A percentile compares a stretch with the other conserved stretches of the same genome.
phyloP scores from a whole-genome alignment of 2,113 vertebrate genomes.

The Prionailurus viverrinus region DNA sequence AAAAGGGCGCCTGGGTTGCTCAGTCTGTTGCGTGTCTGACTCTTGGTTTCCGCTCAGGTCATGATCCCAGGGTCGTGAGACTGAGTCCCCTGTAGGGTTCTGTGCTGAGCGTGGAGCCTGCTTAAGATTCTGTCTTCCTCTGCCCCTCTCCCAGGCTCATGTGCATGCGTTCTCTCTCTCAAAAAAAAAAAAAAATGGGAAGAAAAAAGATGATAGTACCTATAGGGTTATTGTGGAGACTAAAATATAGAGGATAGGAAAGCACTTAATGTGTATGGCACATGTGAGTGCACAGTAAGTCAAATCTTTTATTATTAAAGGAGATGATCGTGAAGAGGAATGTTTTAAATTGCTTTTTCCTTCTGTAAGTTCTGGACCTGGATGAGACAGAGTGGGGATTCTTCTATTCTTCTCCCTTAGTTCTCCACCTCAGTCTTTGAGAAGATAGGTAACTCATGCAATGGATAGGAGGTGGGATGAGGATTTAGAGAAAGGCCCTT shows the following conservation, averaged over 20 bases:
- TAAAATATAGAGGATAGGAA: not conserved
- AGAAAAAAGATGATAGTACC: not conserved
- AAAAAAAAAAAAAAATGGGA: not conserved
- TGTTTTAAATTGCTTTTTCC: not conserved
- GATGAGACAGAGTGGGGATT: not conserved
- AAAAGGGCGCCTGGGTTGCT: too few species aligned
- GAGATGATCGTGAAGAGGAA: not conserved
- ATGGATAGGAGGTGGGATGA: not conserved
- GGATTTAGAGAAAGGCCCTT: not conserved
- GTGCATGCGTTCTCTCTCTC: too few species aligned
- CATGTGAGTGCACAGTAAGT: not conserved
- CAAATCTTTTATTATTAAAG: constrained; percentile 20
- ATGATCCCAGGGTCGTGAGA: too few species aligned
- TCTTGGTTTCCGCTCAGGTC: too few species aligned
- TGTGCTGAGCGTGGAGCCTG: too few species aligned
- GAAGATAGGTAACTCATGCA: not conserved
- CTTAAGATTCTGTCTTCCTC: too few species aligned
- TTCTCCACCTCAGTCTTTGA: not conserved
- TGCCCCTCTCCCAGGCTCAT: too few species aligned
- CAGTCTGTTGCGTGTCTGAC: too few species aligned
- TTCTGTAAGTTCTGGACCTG: not conserved
- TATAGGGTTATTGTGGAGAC: not conserved
- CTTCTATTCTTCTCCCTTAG: not conserved
- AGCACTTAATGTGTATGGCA: not conserved
- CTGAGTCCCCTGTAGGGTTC: too few species aligned